Evolutionary conservation across 2,113 vertebrate species (phyloP), one percentile per base, ranked within the genome.

Genomic region (Eurypyga helias): DNA sequence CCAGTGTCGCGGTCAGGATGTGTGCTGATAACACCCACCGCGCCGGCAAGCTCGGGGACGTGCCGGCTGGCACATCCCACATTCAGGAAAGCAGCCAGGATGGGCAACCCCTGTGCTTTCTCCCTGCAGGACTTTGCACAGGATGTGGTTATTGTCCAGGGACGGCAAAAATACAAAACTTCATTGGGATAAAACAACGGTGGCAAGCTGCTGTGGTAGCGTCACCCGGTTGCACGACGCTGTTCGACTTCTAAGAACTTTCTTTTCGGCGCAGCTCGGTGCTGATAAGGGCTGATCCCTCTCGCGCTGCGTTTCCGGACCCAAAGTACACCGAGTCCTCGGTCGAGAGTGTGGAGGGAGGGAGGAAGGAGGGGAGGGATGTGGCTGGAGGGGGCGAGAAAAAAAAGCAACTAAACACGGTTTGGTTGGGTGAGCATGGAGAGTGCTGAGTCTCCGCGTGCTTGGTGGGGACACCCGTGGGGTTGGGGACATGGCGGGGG

Each of bases 201-300:
- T 1, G 17, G 8, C 36, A 6, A 90, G 95, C 72, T 7, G 18
- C 81, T 9, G 36, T 19, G 14, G 80, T 64, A 45, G 84, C 81
- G 14, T 72, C 85, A 71, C 71, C 24, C 81, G 0, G 12, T 15
- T 45, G 80, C 90, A 80, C 43, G 76, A 36, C 67, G 67, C 81
- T 7, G 23, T 54, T 17, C 7, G 1, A 92, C 93, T 97, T 97
- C 96, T 94, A 96, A 96, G 96, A 97, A 97, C 90, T 96, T 95
- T 92, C 66, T 88, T 86, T 3, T 93, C 1, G 5, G 82, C 31
- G 14, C 71, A 62, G 73, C 83, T 64, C 48, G 8, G 33, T 0
- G 38, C 90, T 83, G 96, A 96, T 96, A 96, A 95, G 96, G 54
- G 83, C 79, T 70, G 86, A 51, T 83, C 66, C 86, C 41, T 90